Conservation (phyloP, 2,113 vertebrate species). For the Anseranas semipalmata region DNA sequence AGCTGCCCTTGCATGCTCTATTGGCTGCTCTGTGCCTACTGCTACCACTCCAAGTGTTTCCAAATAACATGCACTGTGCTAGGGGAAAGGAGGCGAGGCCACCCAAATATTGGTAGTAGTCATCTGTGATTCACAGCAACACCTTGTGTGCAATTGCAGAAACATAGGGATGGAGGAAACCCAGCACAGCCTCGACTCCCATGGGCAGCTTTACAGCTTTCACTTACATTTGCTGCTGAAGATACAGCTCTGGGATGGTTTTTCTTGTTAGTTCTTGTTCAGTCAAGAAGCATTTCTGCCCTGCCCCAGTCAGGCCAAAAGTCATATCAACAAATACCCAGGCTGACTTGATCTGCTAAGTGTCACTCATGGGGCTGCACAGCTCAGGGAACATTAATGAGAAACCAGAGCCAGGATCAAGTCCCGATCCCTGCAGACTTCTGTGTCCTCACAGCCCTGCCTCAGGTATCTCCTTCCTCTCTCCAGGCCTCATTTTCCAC, state of each 20-base stretch:
- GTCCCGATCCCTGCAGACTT: rapidly evolving
- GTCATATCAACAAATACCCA: neutral
- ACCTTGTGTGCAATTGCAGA: neutral
- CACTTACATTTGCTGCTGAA: neutral
- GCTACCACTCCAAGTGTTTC: neutral
- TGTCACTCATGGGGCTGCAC: neutral
- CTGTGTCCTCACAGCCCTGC: rapidly evolving
- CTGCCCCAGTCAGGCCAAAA: neutral
- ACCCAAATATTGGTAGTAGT: neutral
- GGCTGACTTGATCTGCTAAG: neutral
- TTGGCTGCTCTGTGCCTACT: neutral
- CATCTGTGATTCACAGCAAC: neutral
- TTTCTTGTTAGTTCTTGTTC: neutral
- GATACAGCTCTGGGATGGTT: neutral
- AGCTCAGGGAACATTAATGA: rapidly evolving
- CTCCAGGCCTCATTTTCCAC: neutral
- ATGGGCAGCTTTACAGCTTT: neutral
- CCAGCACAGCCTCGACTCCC: neutral
- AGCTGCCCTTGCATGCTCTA: neutral
- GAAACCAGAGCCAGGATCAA: neutral
- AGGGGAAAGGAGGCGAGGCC: neutral
- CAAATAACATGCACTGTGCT: neutral
- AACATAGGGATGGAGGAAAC: rapidly evolving
- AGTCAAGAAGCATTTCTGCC: neutral
- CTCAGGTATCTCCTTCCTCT: neutral